Conservation (phyloP, 2,113 vertebrate genomes). For the Serilophus lunatus region DNA sequence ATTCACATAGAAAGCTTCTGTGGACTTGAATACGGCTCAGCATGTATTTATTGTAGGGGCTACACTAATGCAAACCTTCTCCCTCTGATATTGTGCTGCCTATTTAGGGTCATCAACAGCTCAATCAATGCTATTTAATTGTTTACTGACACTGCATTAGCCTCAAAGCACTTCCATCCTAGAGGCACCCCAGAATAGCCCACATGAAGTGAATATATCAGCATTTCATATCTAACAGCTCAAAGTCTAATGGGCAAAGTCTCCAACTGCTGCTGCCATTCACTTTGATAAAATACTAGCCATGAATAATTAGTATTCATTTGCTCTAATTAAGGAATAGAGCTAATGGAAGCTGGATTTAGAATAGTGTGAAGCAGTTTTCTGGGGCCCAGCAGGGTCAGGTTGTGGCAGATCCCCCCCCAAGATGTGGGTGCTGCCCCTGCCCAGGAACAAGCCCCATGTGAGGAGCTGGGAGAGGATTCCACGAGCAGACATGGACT, state of each 20-base stretch:
- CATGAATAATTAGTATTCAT: slow-evolving; percentile 58
- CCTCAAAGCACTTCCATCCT: background rate
- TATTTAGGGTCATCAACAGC: background rate
- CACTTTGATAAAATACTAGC: slow-evolving; percentile 41
- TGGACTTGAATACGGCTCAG: background rate
- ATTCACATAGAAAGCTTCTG: background rate
- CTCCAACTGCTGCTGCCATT: slow-evolving; percentile 51
- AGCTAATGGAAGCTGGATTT: slow-evolving; percentile 50
- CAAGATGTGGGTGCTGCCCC: background rate
- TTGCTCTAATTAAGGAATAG: slow-evolving; percentile 47
- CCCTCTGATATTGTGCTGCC: background rate
- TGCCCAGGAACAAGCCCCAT: background rate
- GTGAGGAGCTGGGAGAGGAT: accelerated
- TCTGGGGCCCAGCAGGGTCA: background rate
- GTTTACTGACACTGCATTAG: background rate
- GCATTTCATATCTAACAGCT: background rate
- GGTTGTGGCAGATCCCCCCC: background rate
- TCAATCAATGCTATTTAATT: background rate
- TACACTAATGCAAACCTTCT: background rate
- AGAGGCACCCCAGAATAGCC: background rate
- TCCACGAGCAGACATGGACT: background rate
- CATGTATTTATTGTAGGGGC: background rate
- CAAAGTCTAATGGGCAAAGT: background rate
- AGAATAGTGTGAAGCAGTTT: background rate
- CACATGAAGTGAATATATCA: background rate